These are phyloP conservation scores for Ispidina picta DNA, from an alignment of 2,797 vertebrate species.

Conservation along the genomic window DNA sequence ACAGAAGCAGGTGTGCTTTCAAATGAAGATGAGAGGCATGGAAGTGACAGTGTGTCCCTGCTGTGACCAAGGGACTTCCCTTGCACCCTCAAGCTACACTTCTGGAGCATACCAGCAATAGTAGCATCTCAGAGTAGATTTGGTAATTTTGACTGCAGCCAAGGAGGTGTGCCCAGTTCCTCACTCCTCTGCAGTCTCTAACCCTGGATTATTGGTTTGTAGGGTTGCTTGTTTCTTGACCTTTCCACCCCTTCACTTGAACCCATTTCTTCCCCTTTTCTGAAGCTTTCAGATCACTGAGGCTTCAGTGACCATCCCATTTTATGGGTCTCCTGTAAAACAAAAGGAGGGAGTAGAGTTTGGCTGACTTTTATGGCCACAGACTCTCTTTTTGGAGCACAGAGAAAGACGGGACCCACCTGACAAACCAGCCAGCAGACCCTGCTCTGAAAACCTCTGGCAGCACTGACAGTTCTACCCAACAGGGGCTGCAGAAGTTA, in stretches of 20 bases:
- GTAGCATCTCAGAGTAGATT: background rate
- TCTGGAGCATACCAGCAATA: background rate
- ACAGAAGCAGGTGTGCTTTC: background rate
- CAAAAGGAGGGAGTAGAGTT: background rate
- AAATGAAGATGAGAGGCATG: background rate
- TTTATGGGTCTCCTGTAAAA: background rate
- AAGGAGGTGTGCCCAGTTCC: background rate
- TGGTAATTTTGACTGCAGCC: background rate
- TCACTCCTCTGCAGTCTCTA: background rate
- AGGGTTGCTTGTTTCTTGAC: background rate
- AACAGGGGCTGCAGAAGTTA: background rate
- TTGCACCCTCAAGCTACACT: rapidly evolving
- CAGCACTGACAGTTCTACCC: background rate
- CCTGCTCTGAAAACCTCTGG: background rate
- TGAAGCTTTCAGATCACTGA: background rate
- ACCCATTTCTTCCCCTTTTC: background rate
- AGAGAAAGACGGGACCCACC: background rate
- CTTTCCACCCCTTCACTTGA: background rate
- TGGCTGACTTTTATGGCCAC: background rate
- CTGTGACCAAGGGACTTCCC: background rate
- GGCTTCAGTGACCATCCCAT: background rate
- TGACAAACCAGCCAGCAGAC: background rate
- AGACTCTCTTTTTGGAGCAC: background rate
- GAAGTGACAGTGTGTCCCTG: background rate
- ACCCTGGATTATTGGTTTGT: background rate